Conservation (phyloP, 2,113 vertebrate species). For the Crotalus helleri region DNA sequence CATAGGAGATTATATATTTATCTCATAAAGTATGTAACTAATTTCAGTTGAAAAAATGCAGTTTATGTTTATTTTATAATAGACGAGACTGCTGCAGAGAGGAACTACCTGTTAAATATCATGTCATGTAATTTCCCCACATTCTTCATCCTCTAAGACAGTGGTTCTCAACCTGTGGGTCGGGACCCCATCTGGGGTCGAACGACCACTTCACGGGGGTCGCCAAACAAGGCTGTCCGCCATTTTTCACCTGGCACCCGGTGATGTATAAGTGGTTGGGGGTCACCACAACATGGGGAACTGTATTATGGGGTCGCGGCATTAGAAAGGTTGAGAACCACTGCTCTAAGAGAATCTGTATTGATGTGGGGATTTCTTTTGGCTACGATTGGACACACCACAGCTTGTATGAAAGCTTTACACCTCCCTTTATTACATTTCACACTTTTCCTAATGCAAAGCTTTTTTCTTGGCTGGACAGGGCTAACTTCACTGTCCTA, state of each 20-base stretch:
- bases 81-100: not conserved
- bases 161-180: no score
- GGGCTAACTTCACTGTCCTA: not conserved
- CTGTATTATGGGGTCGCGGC: no score
- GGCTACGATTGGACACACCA: not conserved
- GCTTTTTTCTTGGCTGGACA: not conserved
- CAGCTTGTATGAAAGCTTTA: not conserved
- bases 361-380: not conserved
- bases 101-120: not conserved
- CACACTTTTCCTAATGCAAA: not conserved
- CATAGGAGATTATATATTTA: not conserved
- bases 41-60: not conserved
- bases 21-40: not conserved
- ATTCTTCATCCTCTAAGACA: not conserved
- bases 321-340: no score
- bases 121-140: not conserved
- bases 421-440: not conserved
- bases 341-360: not conserved
- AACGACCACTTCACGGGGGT: no score
- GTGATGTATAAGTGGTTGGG: no score
- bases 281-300: no score
- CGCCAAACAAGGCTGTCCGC: no score
- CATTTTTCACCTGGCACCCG: no score
- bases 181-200: no score
- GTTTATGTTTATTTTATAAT: conserved; percentile 1